These are phyloP conservation scores for Chironomus riparius DNA, from an alignment of 2,888 invertebrate species.

Conservation along the genomic window DNA sequence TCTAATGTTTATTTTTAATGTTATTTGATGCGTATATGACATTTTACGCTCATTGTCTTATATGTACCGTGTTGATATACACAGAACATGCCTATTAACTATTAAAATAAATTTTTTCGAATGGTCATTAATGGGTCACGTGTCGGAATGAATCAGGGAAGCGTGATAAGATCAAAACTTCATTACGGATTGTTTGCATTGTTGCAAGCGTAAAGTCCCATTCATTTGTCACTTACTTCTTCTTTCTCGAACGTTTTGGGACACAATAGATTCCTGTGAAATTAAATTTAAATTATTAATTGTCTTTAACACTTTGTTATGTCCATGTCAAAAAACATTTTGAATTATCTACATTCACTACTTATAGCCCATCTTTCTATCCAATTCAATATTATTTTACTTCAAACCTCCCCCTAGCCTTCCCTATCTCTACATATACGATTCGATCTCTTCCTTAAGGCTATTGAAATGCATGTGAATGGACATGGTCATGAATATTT, in stretches of 20 bases:
- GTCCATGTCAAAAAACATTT: conserved; percentile 12
- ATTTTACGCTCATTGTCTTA: background rate
- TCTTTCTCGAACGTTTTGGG: background rate
- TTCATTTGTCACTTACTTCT: background rate
- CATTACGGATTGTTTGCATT: background rate
- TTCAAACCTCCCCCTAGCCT: no score
- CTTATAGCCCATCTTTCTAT: background rate
- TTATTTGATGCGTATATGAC: background rate
- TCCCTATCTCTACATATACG: no score
- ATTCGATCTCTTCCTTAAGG: background rate
- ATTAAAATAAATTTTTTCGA: conserved; percentile 23
- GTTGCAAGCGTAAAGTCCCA: background rate
- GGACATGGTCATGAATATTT: background rate
- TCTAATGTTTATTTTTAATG: background rate
- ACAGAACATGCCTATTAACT: conserved; percentile 23
- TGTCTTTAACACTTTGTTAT: conserved; percentile 27
- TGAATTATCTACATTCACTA: background rate
- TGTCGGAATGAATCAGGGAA: conserved; percentile 19
- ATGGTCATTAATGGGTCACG: conserved; percentile 26
- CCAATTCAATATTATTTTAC: no score
- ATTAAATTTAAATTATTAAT: conserved; percentile 28
- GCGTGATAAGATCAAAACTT: conserved; percentile 24
- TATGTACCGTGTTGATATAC: no score
- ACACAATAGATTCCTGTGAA: conserved; percentile 4
- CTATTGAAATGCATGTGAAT: background rate